phyloP scores from a whole-genome alignment of 2,888 invertebrate genomes.

The Rotaria magnacalcarata region DNA sequence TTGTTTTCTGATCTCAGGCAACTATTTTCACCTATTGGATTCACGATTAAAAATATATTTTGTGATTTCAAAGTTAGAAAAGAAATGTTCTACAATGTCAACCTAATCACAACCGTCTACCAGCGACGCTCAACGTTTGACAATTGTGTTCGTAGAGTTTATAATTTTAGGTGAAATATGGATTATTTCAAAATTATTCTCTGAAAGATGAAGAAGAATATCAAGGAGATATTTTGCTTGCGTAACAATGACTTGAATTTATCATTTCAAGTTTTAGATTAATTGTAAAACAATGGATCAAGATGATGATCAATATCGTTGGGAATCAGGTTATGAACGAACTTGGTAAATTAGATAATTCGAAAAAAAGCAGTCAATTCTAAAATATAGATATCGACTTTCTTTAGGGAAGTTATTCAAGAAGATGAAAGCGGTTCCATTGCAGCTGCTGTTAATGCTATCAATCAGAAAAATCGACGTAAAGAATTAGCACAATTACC shows the following conservation, averaged over 20 bases:
- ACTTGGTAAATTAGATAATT: constrained; percentile 55
- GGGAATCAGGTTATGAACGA: constrained; percentile 62
- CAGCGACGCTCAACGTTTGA: neutral
- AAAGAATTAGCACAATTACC: constrained; percentile 59
- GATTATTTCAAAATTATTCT: neutral
- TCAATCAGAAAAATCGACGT: constrained; percentile 76
- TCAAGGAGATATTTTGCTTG: no score
- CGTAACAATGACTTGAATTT: no score
- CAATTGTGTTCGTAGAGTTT: neutral
- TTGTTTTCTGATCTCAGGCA: no score
- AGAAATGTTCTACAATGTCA: no score
- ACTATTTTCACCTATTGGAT: no score
- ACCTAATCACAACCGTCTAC: neutral
- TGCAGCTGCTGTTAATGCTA: constrained; percentile 80
- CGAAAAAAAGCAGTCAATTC: neutral
- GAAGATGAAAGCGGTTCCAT: constrained; percentile 92
- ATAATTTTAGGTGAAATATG: neutral
- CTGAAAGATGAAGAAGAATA: neutral
- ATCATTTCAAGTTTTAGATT: neutral
- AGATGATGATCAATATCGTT: constrained; percentile 56
- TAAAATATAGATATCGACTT: neutral
- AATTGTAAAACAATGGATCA: constrained; percentile 46
- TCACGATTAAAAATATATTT: no score
- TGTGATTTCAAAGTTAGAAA: no score
- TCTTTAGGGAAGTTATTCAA: constrained; percentile 74